phyloP scores from a whole-genome alignment of 30 jellyfish, hydroid and myxozoan species.

The Morbakka virulenta region DNA sequence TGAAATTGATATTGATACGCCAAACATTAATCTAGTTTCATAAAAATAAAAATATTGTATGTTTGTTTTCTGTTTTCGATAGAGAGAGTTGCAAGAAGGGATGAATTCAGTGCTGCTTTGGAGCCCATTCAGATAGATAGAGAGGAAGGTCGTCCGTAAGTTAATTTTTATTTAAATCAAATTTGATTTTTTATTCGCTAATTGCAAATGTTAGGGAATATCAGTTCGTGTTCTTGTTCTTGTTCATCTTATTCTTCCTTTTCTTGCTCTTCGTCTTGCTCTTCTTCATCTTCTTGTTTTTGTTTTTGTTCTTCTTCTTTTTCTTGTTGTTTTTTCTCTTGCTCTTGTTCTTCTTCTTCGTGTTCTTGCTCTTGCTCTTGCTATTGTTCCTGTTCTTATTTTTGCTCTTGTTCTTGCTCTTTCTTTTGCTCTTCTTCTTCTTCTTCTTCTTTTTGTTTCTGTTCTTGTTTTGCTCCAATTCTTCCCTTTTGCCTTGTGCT shows the following conservation, averaged over 20 bases:
- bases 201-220: too few species aligned
- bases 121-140: conserved; percentile 88
- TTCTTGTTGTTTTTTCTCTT: background rate
- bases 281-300: too few species aligned
- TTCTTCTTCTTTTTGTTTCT: background rate
- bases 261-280: too few species aligned
- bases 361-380: too few species aligned
- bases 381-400: too few species aligned
- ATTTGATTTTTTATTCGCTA: too few species aligned
- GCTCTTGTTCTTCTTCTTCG: too few species aligned
- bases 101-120: conserved; percentile 83
- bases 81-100: conserved; percentile 87
- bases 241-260: too few species aligned
- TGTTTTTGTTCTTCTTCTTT: background rate
- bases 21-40: background rate
- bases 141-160: conserved; percentile 89
- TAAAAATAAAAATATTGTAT: background rate
- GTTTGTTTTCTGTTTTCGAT: background rate
- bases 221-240: too few species aligned
- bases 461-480: too few species aligned
- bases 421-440: background rate
- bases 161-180: background rate
- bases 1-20: too few species aligned
- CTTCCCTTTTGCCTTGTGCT: too few species aligned
- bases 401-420: background rate